Base-by-base conservation (phyloP, 2,888 invertebrate genomes). In the Abrostola tripartita region DNA sequence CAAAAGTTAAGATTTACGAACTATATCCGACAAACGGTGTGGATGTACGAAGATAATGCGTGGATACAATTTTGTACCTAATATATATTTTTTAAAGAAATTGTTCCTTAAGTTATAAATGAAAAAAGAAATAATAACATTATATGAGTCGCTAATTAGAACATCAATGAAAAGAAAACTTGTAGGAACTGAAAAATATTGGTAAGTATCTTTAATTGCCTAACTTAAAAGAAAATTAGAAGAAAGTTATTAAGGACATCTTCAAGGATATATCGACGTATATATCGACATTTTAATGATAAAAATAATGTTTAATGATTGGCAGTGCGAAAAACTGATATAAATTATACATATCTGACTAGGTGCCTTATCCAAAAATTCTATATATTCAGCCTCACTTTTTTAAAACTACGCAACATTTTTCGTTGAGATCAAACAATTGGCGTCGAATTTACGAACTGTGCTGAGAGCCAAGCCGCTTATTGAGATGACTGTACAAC, bases 1-100 rank as follows among this genome's bases (percentile, higher is more conserved):
- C 88, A 86, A 89, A 92, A 92, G 89, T 90, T 90, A 84, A 91
- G 89, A 93, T 93, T 92, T 93, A 93, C 88, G 83, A 77, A 86
- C 83, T 81, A 81, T 77, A 83, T 82, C 81, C 77, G 78, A 85
- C 81, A 77, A 75, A 79, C 67, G 74, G 74, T 68, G 52, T 35
- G 71, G 74, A 79, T 79, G 67, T 74, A 68, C 61, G 54, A 79
- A 71, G 6, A 7, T 42, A 52, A 53, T 10, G 6, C 6, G 7
- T 62, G 58, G 68, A 68, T 63, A 50, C n/a, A 61, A 0, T 49
- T 49, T 9, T 10, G 11, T 24, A 50, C 10, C 44, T 8, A 24
- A 5, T 1, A 0, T 2, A 35, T 24, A 49, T 40, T 4, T 40
- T 40, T 40, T 9, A 10, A 8, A 5, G 8, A 14, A 14, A 14